Percentiles rank a stretch among this genome's conserved stretches.
These are phyloP conservation scores for Hypena proboscidalis DNA, from an alignment of 2,888 invertebrate genomes.

Conservation along the genomic window DNA sequence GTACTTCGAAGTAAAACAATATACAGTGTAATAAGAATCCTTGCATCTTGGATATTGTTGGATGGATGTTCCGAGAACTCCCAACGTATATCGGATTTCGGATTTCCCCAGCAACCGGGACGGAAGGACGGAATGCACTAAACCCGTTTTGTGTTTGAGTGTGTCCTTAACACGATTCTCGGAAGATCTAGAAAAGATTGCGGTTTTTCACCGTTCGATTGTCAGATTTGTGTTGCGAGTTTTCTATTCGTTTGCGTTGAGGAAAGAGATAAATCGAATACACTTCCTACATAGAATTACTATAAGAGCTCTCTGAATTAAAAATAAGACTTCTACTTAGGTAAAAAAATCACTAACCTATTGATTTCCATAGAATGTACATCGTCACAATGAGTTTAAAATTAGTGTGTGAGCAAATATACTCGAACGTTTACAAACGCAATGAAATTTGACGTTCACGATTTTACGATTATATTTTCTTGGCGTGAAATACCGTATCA, in stretches of 20 bases:
- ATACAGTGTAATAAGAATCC: conserved; percentile 14
- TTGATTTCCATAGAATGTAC: too few species aligned
- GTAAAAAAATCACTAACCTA: too few species aligned
- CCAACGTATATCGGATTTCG: not conserved
- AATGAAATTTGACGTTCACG: too few species aligned
- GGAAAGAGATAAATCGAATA: conserved; percentile 6
- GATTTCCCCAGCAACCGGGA: not conserved
- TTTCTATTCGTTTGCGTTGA: not conserved
- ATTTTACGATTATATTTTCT: too few species aligned
- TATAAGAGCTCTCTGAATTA: not conserved
- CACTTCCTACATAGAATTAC: not conserved
- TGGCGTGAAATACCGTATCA: too few species aligned
- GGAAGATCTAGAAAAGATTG: not conserved
- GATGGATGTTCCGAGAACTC: not conserved
- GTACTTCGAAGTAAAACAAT: conserved; percentile 12
- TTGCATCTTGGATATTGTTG: not conserved
- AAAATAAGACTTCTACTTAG: too few species aligned
- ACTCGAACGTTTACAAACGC: too few species aligned
- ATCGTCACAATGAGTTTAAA: too few species aligned
- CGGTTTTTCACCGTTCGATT: not conserved
- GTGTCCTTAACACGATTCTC: not conserved
- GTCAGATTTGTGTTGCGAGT: not conserved
- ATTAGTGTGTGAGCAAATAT: too few species aligned
- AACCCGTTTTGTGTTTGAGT: not conserved
- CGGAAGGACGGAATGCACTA: not conserved